Evolutionary conservation across 53 echinoderm and acorn worm species (phyloP), one percentile per base, ranked within the genome.

Genomic region (Apostichopus leukothele): DNA sequence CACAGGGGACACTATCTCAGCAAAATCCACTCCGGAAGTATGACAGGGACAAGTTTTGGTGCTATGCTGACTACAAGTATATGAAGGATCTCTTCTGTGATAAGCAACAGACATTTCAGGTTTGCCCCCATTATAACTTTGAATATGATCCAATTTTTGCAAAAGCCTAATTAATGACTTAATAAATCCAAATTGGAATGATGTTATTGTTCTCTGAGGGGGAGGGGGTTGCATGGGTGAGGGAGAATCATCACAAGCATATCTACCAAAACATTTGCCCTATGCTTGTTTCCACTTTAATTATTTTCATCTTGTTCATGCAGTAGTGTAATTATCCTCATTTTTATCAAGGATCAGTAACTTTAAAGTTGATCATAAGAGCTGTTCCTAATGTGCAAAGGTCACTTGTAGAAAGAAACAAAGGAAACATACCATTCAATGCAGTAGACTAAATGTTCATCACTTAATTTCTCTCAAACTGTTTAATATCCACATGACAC

Each of bases 1-100:
- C 86, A 27, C 53, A 83, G 11, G 13, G 20, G 50, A n/a, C 22
- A 12, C 13, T 51, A 74, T 27, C 80, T 26, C 27, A 75, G 9
- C 53, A 67, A 9, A 92, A 95, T 67, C 94, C 95, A 67, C 85
- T 98, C 73, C 77, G 90, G 76, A 79, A 89, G 60, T 98, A 94
- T 74, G 75, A 76, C 7, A 54, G 63, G 9, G 86, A 79, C 9
- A 81, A 74, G 9, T 86, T 89, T 86, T 98, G 97, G 98, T 98
- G 98, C 76, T 98, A 98, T 88, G 95, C 94, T 60, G 98, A 97
- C 87, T 97, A 97, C 79, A 95, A 97, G 55, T 89, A 95, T 76
- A 97, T 97, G 95, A 90, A 75, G 1, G 84, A 94, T 50, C 50
- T 97, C 13, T 97, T 97, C 73, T 50, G 89, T 73, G 90, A 95